A percentile compares a stretch with the other conserved stretches of the same genome.
phyloP scores from a whole-genome alignment of 2,797 vertebrate genomes.

The Vultur gryphus region DNA sequence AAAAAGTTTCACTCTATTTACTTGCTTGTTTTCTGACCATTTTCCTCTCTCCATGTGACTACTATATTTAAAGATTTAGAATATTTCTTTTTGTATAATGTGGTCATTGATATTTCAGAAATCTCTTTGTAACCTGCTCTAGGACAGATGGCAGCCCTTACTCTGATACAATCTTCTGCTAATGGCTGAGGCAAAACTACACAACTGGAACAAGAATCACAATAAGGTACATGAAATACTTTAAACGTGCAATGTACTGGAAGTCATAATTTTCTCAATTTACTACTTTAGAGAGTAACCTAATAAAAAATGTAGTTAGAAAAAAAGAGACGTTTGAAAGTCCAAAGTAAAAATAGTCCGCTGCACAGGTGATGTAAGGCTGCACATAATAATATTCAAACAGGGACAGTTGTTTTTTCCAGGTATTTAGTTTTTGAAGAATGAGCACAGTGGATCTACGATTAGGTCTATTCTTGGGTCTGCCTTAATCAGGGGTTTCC shows the following conservation, averaged over 20 bases:
- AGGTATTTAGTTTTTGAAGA: background rate
- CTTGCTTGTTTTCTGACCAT: background rate
- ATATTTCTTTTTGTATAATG: background rate
- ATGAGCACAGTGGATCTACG: background rate
- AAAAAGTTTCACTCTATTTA: background rate
- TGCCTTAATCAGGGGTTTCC: background rate
- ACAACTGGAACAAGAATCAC: background rate
- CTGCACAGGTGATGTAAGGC: background rate
- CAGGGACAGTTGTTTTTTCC: background rate
- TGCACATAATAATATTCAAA: background rate
- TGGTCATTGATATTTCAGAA: constrained; percentile 13
- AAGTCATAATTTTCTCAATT: background rate
- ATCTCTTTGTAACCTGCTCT: constrained; percentile 20
- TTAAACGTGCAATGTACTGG: background rate
- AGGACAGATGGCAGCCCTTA: constrained; percentile 13
- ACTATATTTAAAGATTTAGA: background rate
- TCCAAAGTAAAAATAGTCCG: background rate
- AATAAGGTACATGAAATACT: background rate
- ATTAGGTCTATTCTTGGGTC: background rate
- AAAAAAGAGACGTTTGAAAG: background rate
- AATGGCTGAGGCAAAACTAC: constrained; percentile 25
- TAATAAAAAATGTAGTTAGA: background rate
- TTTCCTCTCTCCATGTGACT: background rate
- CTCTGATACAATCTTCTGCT: background rate
- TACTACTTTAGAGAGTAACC: background rate